Evolutionary conservation across 1,140 invertebrate species (phyloP), one percentile per base, ranked within the genome.

Genomic region (Megalopta genalis): DNA sequence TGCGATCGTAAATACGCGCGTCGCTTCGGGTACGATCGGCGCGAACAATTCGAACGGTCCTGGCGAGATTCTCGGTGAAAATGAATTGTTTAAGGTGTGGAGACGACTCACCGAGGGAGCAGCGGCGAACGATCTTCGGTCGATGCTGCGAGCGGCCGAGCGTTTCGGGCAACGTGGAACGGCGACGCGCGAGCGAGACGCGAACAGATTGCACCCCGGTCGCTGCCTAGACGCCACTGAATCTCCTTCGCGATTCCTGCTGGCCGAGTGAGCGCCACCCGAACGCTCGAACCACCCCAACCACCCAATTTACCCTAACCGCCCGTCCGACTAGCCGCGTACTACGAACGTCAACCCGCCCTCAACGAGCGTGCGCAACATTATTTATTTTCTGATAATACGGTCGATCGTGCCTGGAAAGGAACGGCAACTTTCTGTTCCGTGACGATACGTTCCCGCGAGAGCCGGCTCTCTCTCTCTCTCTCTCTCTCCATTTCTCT

Each of bases 171-270:
- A 72, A 37, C 69, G 49, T 72, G 76, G 14, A 42, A 65, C 46
- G 10, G 8, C 0, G 10, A 60, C n/a, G 27, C 7, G 46, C 49
- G 57, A 57, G 39, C 27, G 39, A 9, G 7, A 69, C 59, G 39
- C n/a, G 42, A 21, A 52, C 32, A 69, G 54, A 18, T 46, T 6
- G 42, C 64, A 69, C 39, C 25, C 46, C 59, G 37, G 0, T 37
- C 64, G 65, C 66, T 54, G 82, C 60, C 71, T 60, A 70, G 32
- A 27, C 78, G 64, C 65, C 57, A 85, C 83, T 84, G 78, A 81
- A 57, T 64, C 49, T 46, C 23, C 60, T 59, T 54, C 68, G n/a
- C 27, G 57, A n/a, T 16, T 49, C 71, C 39, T 39, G 77, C 12
- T 62, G 25, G 60, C 60, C 14, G 25, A 32, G 60, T 27, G 25